Conservation (phyloP, 2,888 invertebrate genomes). For the Entomobrya proxima region DNA sequence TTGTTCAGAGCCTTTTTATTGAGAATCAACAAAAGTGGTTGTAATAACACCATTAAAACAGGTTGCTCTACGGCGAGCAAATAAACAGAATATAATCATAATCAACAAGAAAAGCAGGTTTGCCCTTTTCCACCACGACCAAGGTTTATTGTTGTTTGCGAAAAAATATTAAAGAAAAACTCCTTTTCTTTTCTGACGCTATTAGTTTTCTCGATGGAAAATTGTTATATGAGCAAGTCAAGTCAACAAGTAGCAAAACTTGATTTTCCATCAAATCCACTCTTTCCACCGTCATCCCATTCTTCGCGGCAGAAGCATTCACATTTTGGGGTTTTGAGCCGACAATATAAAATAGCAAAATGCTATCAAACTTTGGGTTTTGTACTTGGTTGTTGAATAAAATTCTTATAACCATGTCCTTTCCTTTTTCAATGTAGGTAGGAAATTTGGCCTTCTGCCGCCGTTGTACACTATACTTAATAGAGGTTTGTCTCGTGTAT, state of each 20-base stretch:
- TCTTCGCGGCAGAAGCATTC: background rate
- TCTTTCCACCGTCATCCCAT: background rate
- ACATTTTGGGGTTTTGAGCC: background rate
- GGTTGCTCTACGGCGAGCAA: constrained; percentile 20
- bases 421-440: constrained; percentile 17
- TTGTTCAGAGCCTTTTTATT: background rate
- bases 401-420: constrained; percentile 33
- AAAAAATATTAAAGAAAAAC: background rate
- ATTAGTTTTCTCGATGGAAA: constrained; percentile 26
- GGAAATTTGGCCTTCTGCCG: background rate
- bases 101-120: constrained; percentile 52
- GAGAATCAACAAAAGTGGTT: constrained; percentile 28
- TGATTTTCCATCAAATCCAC: constrained; percentile 41
- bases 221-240: constrained; percentile 21
- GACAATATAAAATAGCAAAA: background rate
- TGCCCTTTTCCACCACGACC: constrained; percentile 1
- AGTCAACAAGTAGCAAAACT: constrained; percentile 57
- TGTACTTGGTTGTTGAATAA: background rate
- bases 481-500: background rate
- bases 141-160: background rate
- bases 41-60: constrained; percentile 43
- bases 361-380: background rate
- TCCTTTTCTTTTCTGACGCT: background rate
- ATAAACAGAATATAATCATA: background rate
- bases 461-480: background rate